Evolutionary conservation across 2,888 invertebrate genomes (phyloP).

Genomic region (Allygus modestus): DNA sequence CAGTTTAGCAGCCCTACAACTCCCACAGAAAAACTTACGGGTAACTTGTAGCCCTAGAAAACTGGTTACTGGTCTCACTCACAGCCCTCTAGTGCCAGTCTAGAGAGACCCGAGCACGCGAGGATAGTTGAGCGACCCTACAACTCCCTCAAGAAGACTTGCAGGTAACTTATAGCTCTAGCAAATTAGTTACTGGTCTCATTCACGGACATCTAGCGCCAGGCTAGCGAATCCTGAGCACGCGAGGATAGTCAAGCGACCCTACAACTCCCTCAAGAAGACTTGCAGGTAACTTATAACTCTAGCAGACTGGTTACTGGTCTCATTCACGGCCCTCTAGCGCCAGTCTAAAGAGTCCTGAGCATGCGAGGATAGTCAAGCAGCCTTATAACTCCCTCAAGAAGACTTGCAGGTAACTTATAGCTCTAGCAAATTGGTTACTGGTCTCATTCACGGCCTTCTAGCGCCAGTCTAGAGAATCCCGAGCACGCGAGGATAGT

Average conservation of each 20-base stretch:
- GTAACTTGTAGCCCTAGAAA: slow-evolving; percentile 73
- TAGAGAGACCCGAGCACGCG: slow-evolving; percentile 75
- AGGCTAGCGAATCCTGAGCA: slow-evolving; percentile 75
- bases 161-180: no score
- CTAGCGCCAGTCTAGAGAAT: slow-evolving; percentile 76
- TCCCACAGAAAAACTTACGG: slow-evolving; percentile 87
- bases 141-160: slow-evolving; percentile 89
- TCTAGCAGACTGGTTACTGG: no score
- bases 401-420: slow-evolving; percentile 81
- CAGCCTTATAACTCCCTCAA: slow-evolving; percentile 92
- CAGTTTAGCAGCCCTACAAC: slow-evolving; percentile 85
- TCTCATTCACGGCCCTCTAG: slow-evolving; percentile 86
- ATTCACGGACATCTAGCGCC: slow-evolving; percentile 83
- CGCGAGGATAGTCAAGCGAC: slow-evolving; percentile 79
- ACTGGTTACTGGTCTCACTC: slow-evolving; percentile 88
- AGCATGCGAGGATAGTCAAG: slow-evolving; percentile 75
- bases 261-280: slow-evolving; percentile 90
- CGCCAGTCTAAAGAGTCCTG: slow-evolving; percentile 75
- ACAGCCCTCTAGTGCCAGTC: slow-evolving; percentile 79
- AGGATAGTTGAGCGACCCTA: slow-evolving; percentile 82
- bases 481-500: slow-evolving; percentile 74
- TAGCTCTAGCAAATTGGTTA: no score
- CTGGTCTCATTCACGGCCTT: slow-evolving; percentile 68
- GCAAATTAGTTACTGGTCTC: no score
- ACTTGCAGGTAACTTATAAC: slow-evolving; percentile 81